Evolutionary conservation across 2,113 vertebrate genomes (phyloP), one percentile per base, ranked within the genome.

Genomic region (Antechinus flavipes): DNA sequence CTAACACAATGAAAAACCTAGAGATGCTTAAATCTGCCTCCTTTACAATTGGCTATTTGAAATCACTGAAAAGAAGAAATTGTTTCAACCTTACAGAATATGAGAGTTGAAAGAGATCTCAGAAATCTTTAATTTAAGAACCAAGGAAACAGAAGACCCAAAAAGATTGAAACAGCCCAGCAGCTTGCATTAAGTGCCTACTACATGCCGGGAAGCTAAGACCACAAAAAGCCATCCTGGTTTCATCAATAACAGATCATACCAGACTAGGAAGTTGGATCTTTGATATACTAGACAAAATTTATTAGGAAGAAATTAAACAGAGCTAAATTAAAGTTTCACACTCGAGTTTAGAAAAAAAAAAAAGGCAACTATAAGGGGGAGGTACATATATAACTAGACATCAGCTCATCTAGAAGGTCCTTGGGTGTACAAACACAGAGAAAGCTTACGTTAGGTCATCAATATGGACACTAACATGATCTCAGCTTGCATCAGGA

Each of bases 41-140:
- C 94, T 42, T 42, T 58, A 94, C 96, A 97, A 95, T 23, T 47
- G 68, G 89, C 52, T 89, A 92, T 49, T 68, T 89, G 93, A 2
- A 91, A 91, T 54, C 35, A 95, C 61, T 61, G 93, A 11, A 14
- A 90, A 94, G 91, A 96, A 46, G 47, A 42, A 89, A 93, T 92
- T 93, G 93, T 46, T 92, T 14, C 27, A 90, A 35, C 12, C 55
- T 42, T n/a, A 47, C 7, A 92, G 27, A 24, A 19, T n/a, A 42
- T 24, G 61, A 92, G 46, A 16, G 14, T n/a, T 76, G 61, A 12
- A n/a, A 76, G 35, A 76, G 61, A 76, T 6, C 30, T 35, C 16
- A 76, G 4, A n/a, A 30, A 76, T n/a, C 3, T 76, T 5, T 76
- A 14, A n/a, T n/a, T 76, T 76, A 76, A 76, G 35, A 76, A 35